Conservation (phyloP, 2,888 invertebrate species). For the Ramazzottius varieornatus region DNA sequence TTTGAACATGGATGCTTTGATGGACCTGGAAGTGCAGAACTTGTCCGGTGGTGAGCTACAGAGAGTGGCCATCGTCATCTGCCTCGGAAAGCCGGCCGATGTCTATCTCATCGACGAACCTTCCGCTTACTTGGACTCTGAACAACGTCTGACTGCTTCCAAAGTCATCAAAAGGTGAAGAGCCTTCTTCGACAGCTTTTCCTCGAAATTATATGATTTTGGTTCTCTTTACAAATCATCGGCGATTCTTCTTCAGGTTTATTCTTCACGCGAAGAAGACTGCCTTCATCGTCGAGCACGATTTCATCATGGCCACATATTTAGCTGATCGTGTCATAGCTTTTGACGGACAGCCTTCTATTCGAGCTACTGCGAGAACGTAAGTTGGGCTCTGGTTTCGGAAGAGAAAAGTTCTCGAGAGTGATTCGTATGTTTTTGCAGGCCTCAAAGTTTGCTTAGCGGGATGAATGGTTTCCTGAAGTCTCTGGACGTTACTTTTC, state of each 20-base stretch:
- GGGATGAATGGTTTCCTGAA: conserved; percentile 96
- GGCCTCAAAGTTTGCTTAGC: conserved; percentile 56
- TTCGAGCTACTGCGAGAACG: conserved; percentile 58
- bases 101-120: conserved; percentile 97
- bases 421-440: conserved; percentile 14
- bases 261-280: conserved; percentile 97
- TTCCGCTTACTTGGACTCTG: conserved; percentile 93
- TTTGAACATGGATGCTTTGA: conserved; percentile 77
- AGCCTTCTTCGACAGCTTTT: neutral
- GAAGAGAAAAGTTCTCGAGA: too few species aligned
- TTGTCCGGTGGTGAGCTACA: conserved; percentile 97
- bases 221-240: neutral
- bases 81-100: conserved; percentile 91
- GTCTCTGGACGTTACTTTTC: conserved; percentile 80
- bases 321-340: conserved; percentile 92
- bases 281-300: conserved; percentile 97
- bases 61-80: conserved; percentile 76
- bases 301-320: conserved; percentile 99
- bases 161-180: conserved; percentile 81
- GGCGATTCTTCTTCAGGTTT: conserved; percentile 30
- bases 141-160: conserved; percentile 95
- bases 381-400: conserved; percentile 14
- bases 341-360: conserved; percentile 77
- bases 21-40: conserved; percentile 93
- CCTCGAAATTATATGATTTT: neutral